A percentile compares a stretch with the other conserved stretches of the same genome.
phyloP scores from a whole-genome alignment of 2,797 vertebrate species.

The Adrianichthys oophorus region DNA sequence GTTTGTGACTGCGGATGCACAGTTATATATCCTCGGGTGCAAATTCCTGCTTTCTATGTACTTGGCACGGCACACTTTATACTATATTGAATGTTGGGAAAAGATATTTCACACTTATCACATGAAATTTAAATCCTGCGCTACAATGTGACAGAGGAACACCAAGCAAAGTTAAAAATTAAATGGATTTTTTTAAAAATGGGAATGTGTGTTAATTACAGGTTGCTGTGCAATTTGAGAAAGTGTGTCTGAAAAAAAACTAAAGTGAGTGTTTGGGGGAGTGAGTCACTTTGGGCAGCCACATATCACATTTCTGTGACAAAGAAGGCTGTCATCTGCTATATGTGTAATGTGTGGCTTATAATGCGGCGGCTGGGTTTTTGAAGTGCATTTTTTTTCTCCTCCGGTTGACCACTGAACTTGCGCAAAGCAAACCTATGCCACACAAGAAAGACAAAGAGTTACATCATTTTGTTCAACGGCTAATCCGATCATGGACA shows the following conservation, averaged over 20 bases:
- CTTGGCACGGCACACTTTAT: slow-evolving; percentile 64
- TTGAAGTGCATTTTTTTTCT: slow-evolving; percentile 47
- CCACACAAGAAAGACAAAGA: slow-evolving; percentile 84
- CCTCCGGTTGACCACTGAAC: slow-evolving; percentile 73
- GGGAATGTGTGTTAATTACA: slow-evolving; percentile 56
- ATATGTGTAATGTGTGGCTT: slow-evolving; percentile 62
- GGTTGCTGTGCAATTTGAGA: slow-evolving; percentile 40
- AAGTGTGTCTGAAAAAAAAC: slow-evolving; percentile 35
- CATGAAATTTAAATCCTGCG: slow-evolving; percentile 70
- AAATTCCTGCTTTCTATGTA: slow-evolving; percentile 58
- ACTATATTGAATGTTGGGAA: slow-evolving; percentile 63
- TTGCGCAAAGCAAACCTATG: slow-evolving; percentile 75
- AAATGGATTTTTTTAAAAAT: slow-evolving; percentile 62
- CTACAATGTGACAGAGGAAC: slow-evolving; percentile 54
- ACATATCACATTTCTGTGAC: slow-evolving; percentile 53
- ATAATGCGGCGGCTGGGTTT: slow-evolving; percentile 59
- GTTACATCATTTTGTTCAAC: slow-evolving; percentile 84
- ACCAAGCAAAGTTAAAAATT: slow-evolving; percentile 63
- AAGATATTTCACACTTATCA: slow-evolving; percentile 73
- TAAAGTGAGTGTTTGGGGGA: slow-evolving; percentile 32
- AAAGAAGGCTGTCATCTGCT: slow-evolving; percentile 64
- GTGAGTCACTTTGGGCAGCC: slow-evolving; percentile 48
- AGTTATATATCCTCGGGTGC: slow-evolving; percentile 68
- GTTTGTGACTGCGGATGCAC: slow-evolving; percentile 60
- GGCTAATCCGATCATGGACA: slow-evolving; percentile 85